Evolutionary conservation across 1,140 invertebrate species (phyloP), one percentile per base, ranked within the genome.

Genomic region (Drosophila littoralis): DNA sequence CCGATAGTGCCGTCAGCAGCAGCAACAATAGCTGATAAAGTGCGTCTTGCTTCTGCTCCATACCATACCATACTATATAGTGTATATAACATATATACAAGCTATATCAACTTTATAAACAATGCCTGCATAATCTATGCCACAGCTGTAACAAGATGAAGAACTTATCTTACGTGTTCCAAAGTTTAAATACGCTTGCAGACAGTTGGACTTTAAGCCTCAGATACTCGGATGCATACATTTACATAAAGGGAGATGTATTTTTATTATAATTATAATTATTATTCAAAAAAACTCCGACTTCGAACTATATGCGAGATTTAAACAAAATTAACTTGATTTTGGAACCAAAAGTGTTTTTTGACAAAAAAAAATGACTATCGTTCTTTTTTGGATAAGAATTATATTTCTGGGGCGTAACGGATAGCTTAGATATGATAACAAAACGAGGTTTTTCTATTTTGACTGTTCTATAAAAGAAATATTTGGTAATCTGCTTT

Each of bases 1-100:
- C 84, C 84, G 84, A 86, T 83, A 78, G 65, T 71, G 75, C 35
- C 65, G 58, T 48, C 60, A 36, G 22, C 64, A 54, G 22, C 69
- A 50, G n/a, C 43, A 55, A 28, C 61, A 72, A 58, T 52, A 9
- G 40, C 70, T 71, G 82, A 86, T 83, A 86, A 74, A 68, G 55
- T 55, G 57, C 17, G 64, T 61, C 54, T 64, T 63, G 63, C 63
- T 59, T 72, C 46, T 59, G 17, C 5, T 46, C 12, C 28, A 42
- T 38, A 36, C 35, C 40, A 46, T 51, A 65, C 22, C 3, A 3
- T 22, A 22, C 3, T 22, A 22, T 22, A 2, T 3, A 22, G 22
- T 22, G 3, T 22, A 22, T 2, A 28, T 28, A 42, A 61, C 46
- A 66, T 7, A 65, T 33, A 42, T 7, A 55, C n/a, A 51, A n/a